These are phyloP conservation scores for Hylaeus volcanicus DNA, from an alignment of 1,140 invertebrate species.

Conservation along the genomic window DNA sequence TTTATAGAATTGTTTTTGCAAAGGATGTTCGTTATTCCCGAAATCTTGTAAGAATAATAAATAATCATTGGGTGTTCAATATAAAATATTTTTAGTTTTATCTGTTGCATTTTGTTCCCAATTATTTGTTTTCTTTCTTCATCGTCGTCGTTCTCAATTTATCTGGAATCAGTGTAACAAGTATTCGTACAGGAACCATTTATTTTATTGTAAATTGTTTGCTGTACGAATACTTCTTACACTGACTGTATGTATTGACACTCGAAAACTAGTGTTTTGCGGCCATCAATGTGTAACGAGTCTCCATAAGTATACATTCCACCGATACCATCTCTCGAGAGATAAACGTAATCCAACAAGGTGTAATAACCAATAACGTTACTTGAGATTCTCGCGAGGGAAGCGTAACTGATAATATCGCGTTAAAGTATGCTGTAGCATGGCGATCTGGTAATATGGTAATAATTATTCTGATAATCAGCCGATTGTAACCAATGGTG, in stretches of 20 bases:
- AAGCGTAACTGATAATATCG: conserved; percentile 25
- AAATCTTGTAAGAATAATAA: too few species aligned
- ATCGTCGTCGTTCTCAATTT: too few species aligned
- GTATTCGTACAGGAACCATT: too few species aligned
- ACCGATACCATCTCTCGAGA: neutral
- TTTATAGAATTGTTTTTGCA: too few species aligned
- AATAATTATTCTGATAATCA: neutral
- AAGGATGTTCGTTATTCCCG: too few species aligned
- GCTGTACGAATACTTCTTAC: too few species aligned
- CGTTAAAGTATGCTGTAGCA: conserved; percentile 11
- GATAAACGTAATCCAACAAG: neutral
- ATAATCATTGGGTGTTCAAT: too few species aligned
- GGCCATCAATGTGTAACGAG: neutral
- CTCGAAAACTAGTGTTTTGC: neutral
- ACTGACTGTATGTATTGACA: neutral
- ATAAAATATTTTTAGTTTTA: too few species aligned
- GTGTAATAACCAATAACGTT: neutral
- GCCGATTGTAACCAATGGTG: too few species aligned
- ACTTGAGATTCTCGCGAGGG: neutral
- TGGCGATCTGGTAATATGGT: neutral
- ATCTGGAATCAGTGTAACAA: neutral
- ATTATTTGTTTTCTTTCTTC: neutral
- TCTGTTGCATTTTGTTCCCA: too few species aligned
- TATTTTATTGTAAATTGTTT: too few species aligned
- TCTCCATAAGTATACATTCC: neutral